A percentile compares a stretch with the other conserved stretches of the same genome.
phyloP scores from a whole-genome alignment of 2,888 invertebrate species.

The Druceiella hillmani region DNA sequence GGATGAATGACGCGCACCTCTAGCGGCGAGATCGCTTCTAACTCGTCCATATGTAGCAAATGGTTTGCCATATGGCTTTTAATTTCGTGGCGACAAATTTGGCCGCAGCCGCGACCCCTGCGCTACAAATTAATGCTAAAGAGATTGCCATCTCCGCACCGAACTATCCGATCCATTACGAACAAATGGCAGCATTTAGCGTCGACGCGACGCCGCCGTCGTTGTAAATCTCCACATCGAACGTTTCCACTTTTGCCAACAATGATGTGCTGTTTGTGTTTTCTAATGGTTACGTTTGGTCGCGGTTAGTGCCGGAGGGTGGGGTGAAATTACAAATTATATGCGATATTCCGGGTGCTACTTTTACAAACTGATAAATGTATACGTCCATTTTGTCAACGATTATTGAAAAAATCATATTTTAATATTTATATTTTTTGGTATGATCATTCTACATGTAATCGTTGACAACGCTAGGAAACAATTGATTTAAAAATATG shows the following conservation, averaged over 20 bases:
- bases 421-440: too few relatives aligned
- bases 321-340: too few relatives aligned
- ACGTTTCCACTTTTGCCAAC: slow-evolving; percentile 6
- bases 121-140: slow-evolving; percentile 43
- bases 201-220: slow-evolving; percentile 16
- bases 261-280: slow-evolving; percentile 4
- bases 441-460: too few relatives aligned
- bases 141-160: slow-evolving; percentile 42
- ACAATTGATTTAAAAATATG: too few relatives aligned
- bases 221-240: slow-evolving; percentile 8
- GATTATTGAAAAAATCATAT: too few relatives aligned
- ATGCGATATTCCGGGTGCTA: too few relatives aligned
- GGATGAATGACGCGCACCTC: not conserved
- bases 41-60: slow-evolving; percentile 22
- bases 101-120: slow-evolving; percentile 25
- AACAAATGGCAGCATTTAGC: slow-evolving; percentile 43
- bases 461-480: too few relatives aligned
- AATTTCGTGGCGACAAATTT: slow-evolving; percentile 23
- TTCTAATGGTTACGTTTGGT: slow-evolving; percentile 11
- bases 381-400: too few relatives aligned
- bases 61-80: slow-evolving; percentile 42
- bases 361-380: too few relatives aligned
- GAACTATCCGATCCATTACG: slow-evolving; percentile 43
- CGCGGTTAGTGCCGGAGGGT: slow-evolving; percentile 21
- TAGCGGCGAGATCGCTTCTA: slow-evolving; percentile 1